These are phyloP conservation scores for Larimichthys polyactis DNA, from an alignment of 2,113 vertebrate species.

Conservation along the genomic window DNA sequence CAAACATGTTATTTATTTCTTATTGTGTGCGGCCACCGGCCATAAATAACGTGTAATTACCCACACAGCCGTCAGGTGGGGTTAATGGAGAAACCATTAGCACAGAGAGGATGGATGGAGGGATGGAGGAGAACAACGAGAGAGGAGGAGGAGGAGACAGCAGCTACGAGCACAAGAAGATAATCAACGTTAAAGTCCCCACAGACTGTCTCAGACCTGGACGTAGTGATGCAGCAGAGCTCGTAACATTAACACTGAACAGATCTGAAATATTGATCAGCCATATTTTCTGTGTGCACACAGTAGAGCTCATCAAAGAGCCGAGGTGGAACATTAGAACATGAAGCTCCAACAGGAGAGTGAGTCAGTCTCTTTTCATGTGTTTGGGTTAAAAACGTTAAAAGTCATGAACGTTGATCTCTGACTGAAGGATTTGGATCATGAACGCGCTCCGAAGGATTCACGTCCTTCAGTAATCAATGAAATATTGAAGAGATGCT, in stretches of 20 bases:
- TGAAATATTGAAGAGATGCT: neutral
- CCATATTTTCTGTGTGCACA: slow-evolving; percentile 18
- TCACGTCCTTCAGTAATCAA: slow-evolving; percentile 30
- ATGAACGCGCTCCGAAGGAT: neutral
- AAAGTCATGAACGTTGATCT: neutral
- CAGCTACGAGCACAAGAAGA: too few relatives aligned
- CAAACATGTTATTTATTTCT: slow-evolving; percentile 58
- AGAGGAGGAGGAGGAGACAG: too few relatives aligned
- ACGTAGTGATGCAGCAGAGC: slow-evolving; percentile 9
- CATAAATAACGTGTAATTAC: slow-evolving; percentile 67
- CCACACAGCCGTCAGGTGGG: slow-evolving; percentile 68
- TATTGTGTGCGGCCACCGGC: slow-evolving; percentile 66
- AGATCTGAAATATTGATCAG: slow-evolving; percentile 57
- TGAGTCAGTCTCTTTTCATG: too few relatives aligned
- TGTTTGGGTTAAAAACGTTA: too few relatives aligned
- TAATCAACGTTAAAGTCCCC: too few relatives aligned
- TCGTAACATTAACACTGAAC: slow-evolving; percentile 17
- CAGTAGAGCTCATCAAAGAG: slow-evolving; percentile 21
- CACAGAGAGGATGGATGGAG: slow-evolving; percentile 13
- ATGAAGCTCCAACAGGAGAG: too few relatives aligned
- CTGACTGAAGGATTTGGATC: too few relatives aligned
- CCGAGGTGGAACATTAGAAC: too few relatives aligned
- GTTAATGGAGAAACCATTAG: slow-evolving; percentile 72
- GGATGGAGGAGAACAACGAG: too few relatives aligned
- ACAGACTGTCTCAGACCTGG: too few relatives aligned